These are phyloP conservation scores for Diplosoma virens DNA, from an alignment of 23 tunicate species.

Conservation along the genomic window DNA sequence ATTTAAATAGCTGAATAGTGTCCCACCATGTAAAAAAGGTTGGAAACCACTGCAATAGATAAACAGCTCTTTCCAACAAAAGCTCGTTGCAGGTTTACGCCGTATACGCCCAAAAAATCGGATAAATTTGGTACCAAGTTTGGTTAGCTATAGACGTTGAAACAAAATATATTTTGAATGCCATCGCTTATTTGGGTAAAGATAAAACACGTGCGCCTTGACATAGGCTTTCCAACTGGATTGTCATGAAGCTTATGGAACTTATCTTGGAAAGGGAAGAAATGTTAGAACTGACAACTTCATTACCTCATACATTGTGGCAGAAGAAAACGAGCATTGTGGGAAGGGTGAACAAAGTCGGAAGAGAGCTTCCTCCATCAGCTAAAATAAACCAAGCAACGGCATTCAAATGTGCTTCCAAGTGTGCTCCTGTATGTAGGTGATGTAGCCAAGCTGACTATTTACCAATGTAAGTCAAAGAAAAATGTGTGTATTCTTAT, in stretches of 20 bases:
- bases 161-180: neutral
- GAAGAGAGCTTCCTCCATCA: neutral
- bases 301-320: neutral
- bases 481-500: too few relatives aligned
- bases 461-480: neutral
- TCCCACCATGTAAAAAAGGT: too few relatives aligned
- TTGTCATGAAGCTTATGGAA: neutral
- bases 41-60: too few relatives aligned
- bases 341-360: too few relatives aligned
- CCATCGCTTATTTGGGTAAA: neutral
- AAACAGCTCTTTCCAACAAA: too few relatives aligned
- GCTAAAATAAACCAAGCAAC: neutral
- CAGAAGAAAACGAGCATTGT: too few relatives aligned
- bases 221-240: neutral
- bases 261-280: neutral
- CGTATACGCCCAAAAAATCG: neutral
- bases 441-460: neutral
- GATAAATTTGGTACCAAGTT: neutral
- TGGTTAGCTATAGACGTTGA: neutral
- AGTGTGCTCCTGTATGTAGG: neutral
- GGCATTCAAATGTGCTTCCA: too few relatives aligned
- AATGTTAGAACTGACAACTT: neutral
- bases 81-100: too few relatives aligned
- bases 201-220: too few relatives aligned
- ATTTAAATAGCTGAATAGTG: too few relatives aligned